These are phyloP conservation scores for Galerucella nymphaeae DNA, from an alignment of 2,888 invertebrate species.

Conservation along the genomic window DNA sequence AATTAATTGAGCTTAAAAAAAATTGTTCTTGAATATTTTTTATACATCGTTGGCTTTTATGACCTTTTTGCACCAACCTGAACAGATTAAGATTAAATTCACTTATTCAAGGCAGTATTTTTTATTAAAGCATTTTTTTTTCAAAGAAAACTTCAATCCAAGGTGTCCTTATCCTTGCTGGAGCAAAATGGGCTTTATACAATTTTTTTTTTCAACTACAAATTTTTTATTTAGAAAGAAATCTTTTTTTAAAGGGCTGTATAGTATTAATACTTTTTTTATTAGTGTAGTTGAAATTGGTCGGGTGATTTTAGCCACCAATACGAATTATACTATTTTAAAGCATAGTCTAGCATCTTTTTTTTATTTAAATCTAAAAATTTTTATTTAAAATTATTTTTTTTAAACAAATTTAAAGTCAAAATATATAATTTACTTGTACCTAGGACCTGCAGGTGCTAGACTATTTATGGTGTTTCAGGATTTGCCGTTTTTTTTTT, in stretches of 20 bases:
- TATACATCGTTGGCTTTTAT: neutral
- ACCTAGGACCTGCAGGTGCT: neutral
- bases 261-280: conserved; percentile 53
- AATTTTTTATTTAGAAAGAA: conserved; percentile 31
- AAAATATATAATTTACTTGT: conserved; percentile 1
- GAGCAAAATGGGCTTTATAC: neutral
- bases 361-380: neutral
- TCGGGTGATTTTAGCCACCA: conserved; percentile 57
- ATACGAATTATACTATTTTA: conserved; percentile 51
- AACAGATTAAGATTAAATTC: neutral
- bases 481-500: conserved; percentile 39
- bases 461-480: neutral
- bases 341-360: conserved; percentile 37
- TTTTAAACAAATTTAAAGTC: neutral
- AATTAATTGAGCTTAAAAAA: no score
- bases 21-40: neutral
- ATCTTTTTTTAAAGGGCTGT: conserved; percentile 29
- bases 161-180: neutral
- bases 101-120: no score
- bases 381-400: no score
- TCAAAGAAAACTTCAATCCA: no score
- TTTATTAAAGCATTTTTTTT: no score
- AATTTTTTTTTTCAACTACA: conserved; percentile 39
- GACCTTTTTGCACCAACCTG: neutral
- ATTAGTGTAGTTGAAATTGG: conserved; percentile 58